Base-by-base conservation (phyloP, 2,888 invertebrate genomes). In the Zygaena filipendulae region DNA sequence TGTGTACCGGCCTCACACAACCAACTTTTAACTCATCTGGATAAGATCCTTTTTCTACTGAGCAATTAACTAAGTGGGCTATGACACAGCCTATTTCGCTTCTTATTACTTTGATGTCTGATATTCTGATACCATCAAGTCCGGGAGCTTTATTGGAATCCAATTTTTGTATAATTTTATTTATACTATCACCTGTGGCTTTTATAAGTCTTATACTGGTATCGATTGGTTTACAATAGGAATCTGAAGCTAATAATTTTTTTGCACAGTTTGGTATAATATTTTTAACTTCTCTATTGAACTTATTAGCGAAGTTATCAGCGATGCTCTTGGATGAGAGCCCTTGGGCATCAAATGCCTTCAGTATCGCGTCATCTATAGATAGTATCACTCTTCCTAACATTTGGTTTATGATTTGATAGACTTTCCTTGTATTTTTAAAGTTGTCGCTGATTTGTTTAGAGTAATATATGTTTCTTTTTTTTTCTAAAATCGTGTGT, bases 11-110 rank as follows among this genome's bases (percentile, higher is more conserved):
- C 11, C 42, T 28, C 1, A 42, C 28, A 24, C 40, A 35, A 1
- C 40, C 36, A 10, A 21, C 11, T 32, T 45, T 45, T 10, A 43
- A 11, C 1, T 34, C 26, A 22, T 41, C 34, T 1, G 45, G 44
- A 22, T 44, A 39, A 21, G 16, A 14, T 2, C 35, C 39, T 13
- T 27, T 11, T 27, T 30, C 30, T 4, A 40, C 13, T 23, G 37
- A 38, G 6, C 11, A 13, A 11, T 46, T 43, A 2, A 43, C 43
- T 19, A 44, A 19, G 8, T 40, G 30, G n/a, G 42, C 37, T 18
- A 44, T 33, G 7, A 39, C 29, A 5, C 4, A 3, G 0, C 27
- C 21, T 10, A 36, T 12, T 16, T 35, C 11, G n/a, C 23, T 11
- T 2, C 30, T 14, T 23, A 28, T 4, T 8, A 20, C 16, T 32